Percentiles rank a stretch among this genome's conserved stretches.
These are phyloP conservation scores for Heterotis niloticus DNA, from an alignment of 2,113 vertebrate species.

Conservation along the genomic window DNA sequence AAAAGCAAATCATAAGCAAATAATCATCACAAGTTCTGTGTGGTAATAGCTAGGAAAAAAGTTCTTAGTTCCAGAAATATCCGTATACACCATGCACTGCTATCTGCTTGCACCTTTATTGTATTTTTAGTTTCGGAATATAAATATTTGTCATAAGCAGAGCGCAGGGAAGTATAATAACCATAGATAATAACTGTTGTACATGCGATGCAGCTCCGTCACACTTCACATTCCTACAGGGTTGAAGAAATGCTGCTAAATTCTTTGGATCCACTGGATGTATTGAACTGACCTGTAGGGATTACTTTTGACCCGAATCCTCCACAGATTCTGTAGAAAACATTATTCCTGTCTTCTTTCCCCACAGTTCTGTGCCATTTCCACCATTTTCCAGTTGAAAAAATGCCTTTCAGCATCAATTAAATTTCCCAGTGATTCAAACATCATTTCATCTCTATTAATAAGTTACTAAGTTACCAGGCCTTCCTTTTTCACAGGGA, in stretches of 20 bases:
- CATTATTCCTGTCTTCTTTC: background rate
- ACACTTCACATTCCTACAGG: background rate
- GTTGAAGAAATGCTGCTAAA: background rate
- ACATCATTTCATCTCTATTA: too few species aligned
- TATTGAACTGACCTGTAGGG: background rate
- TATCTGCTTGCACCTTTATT: background rate
- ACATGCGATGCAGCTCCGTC: background rate
- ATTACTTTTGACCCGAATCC: background rate
- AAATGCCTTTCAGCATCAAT: too few species aligned
- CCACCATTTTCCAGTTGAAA: too few species aligned
- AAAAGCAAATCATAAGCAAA: too few species aligned
- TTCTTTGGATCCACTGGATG: background rate
- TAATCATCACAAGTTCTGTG: too few species aligned
- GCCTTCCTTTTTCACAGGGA: too few species aligned
- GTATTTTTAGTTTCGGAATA: background rate
- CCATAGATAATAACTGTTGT: slow-evolving; percentile 5
- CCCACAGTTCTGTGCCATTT: too few species aligned
- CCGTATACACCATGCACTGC: background rate
- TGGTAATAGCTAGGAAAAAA: too few species aligned
- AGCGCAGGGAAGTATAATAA: background rate
- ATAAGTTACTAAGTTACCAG: too few species aligned
- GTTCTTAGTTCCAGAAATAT: background rate
- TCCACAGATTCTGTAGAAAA: background rate
- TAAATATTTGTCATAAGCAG: slow-evolving; percentile 1
- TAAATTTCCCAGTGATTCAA: too few species aligned